Base-by-base conservation (phyloP, 1,140 invertebrate genomes). In the Euura saliciscinereae region DNA sequence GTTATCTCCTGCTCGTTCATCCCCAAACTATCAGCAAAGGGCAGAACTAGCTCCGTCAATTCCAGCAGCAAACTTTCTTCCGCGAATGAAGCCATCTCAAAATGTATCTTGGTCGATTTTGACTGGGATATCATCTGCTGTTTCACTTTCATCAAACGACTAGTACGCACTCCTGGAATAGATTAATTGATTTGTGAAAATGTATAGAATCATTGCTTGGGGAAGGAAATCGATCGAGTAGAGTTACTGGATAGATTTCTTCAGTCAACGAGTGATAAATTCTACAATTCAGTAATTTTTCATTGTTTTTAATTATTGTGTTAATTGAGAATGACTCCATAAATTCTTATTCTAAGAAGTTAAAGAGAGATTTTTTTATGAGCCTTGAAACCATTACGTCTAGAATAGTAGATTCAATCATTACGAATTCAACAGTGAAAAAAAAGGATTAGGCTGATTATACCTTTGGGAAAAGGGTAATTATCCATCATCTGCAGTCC, bases 401-500 rank as follows among this genome's bases (percentile, higher is more conserved):
- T 28, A 28, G 28, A 69, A 67, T 77, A 75, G 45, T 70, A 73
- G 67, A 2, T 72, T 69, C 74, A 6, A 2, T 45, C n/a, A 2
- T 71, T 3, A 8, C 0, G 8, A 71, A 68, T 4, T 8, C 11
- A 7, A 65, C 28, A 10, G 51, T 68, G 73, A 10, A 5, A 64
- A 44, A n/a, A 59, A 69, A 3, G 11, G 42, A 64, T 43, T 8
- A 59, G 3, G 66, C 10, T 44, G 6, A 45, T 28, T 13, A 85
- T 83, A 91, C 92, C 91, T 83, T 88, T 76, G 73, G 86, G 84
- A 78, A 94, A 95, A 46, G 94, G 94, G 86, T 93, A 96, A 84
- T 94, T 96, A 83, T 97, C 95, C 94, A 97, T 95, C 93, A 96
- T 95, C 82, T 97, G 96, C 43, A 97, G 83, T 1, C 95, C 95